Percentiles rank a stretch among this genome's conserved stretches.
Evolutionary conservation across 2,113 vertebrate species (phyloP).

Genomic region (Burhinus bistriatus): DNA sequence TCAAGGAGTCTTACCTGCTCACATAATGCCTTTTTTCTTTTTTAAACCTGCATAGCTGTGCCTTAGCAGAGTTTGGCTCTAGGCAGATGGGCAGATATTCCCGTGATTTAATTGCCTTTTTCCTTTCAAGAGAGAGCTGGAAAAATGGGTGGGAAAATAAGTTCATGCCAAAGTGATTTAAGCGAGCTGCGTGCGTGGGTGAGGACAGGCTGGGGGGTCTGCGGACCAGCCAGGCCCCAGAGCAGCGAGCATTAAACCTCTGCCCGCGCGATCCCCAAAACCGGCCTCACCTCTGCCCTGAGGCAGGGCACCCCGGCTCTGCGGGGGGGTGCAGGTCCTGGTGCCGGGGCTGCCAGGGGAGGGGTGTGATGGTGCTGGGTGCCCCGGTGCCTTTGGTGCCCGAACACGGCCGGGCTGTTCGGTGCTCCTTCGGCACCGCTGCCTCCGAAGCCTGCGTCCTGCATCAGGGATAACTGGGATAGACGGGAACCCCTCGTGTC

Average conservation of each 20-base stretch:
- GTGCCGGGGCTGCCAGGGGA: not conserved
- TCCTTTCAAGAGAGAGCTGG: not conserved
- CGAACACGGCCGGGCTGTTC: not conserved
- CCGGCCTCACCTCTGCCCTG: not conserved
- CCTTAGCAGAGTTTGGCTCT: not conserved
- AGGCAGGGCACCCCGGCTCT: too few species aligned
- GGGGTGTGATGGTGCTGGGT: not conserved
- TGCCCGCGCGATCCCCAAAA: rapidly evolving
- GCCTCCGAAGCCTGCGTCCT: too few species aligned
- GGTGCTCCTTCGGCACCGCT: rapidly evolving
- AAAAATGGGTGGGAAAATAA: not conserved
- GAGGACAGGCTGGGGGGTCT: not conserved
- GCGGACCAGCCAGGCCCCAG: not conserved
- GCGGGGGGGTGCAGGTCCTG: not conserved
- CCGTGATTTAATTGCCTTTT: not conserved
- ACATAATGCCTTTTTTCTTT: not conserved
- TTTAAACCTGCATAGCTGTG: not conserved
- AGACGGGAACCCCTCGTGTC: not conserved
- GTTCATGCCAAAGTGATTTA: not conserved
- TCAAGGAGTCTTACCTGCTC: not conserved
- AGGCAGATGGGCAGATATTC: not conserved
- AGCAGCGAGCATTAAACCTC: rapidly evolving
- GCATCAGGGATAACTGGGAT: not conserved
- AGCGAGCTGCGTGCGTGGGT: not conserved
- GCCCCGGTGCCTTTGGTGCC: not conserved